Evolutionary conservation across 2,113 vertebrate species (phyloP), one percentile per base, ranked within the genome.

Genomic region (Centropus unirufus): DNA sequence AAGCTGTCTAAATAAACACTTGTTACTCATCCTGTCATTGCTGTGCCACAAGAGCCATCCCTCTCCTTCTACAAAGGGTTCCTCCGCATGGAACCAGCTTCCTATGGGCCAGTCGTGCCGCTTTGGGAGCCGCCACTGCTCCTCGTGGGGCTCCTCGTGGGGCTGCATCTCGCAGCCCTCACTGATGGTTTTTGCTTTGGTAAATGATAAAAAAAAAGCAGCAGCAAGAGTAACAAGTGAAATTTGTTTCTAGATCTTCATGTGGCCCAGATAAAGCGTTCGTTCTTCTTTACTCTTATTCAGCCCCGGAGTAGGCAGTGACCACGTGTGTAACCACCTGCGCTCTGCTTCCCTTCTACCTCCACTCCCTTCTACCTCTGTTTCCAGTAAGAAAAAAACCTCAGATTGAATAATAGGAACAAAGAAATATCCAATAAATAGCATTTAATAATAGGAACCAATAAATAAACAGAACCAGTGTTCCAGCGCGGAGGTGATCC

Each of bases 1-100:
- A 83, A 89, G 79, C 40, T 32, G 77, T 64, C 44, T 88, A 91
- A 95, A 96, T 83, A 91, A 93, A 94, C 61, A 68, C 21, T 81
- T 90, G 59, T 52, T 96, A 49, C 55, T 92, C 52, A 87, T 83
- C 23, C 83, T 72, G 76, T 69, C 91, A 54, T 40, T 69, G 23
- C 13, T 63, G 20, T 36, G 69, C 42, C 49, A 83, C n/a, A 83
- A 75, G 93, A 75, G 19, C 61, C n/a, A 67, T 61, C 69, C 42
- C n/a, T 81, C 32, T 82, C 76, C 36, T 77, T 57, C 72, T 20
- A 26, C 0, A 0, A 75, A 64, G 49, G 44, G 83, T 58, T 88
- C 78, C 44, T 81, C 88, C 51, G 55, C 7, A 3, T 42, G 52
- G 36, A 94, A 79, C 4, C 49, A 79, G 66, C 57, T 75, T 83